Conservation (phyloP, 2,888 invertebrate species). For the Nymphalis c-album region DNA sequence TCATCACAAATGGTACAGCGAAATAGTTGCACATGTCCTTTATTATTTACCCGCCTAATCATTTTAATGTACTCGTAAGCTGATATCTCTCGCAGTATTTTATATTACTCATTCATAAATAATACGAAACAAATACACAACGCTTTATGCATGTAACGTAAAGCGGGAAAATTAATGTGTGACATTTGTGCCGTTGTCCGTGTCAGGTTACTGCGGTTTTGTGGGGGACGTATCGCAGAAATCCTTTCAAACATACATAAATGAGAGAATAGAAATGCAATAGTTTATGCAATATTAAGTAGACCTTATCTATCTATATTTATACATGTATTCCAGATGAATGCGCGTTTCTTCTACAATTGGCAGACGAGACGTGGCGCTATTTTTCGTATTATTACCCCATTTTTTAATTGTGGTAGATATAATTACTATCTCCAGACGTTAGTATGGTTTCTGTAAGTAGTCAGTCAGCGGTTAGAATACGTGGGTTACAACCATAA, state of each 20-base stretch:
- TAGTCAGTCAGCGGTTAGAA: too few species aligned
- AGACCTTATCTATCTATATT: not conserved
- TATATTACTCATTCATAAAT: conserved; percentile 1
- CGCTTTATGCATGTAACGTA: conserved; percentile 10
- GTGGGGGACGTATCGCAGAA: conserved; percentile 11
- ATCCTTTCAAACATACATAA: not conserved
- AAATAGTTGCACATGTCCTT: too few species aligned
- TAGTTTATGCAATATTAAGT: not conserved
- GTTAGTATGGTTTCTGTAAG: too few species aligned
- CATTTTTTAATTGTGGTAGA: too few species aligned
- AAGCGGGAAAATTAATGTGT: conserved; percentile 22
- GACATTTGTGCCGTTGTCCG: conserved; percentile 19
- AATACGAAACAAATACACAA: conserved; percentile 6
- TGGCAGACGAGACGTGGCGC: too few species aligned
- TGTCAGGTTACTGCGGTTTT: conserved; percentile 24
- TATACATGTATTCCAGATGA: too few species aligned
- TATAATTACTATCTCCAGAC: too few species aligned
- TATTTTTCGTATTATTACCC: too few species aligned
- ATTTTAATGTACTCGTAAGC: not conserved
- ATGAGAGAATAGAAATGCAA: not conserved
- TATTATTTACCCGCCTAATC: not conserved
- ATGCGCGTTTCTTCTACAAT: too few species aligned
- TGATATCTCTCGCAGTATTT: not conserved
- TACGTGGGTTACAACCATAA: too few species aligned
- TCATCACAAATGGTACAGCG: too few species aligned